phyloP scores from a whole-genome alignment of 2,797 vertebrate species.

The Halcyon badia region DNA sequence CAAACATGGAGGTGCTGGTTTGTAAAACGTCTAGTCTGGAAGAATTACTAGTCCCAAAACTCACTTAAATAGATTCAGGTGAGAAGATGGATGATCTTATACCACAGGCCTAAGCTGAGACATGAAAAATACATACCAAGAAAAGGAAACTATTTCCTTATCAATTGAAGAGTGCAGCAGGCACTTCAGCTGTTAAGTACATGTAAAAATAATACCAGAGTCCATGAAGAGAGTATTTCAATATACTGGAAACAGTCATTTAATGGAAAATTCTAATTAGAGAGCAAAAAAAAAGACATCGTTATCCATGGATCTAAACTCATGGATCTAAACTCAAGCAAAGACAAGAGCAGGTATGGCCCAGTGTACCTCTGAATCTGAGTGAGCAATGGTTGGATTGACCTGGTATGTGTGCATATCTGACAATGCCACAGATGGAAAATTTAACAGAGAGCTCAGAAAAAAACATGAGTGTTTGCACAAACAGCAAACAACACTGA shows the following conservation, averaged over 20 bases:
- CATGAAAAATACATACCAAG: not conserved
- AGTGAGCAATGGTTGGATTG: not conserved
- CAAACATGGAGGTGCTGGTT: not conserved
- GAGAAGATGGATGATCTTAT: not conserved
- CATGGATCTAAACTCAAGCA: not conserved
- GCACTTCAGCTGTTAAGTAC: not conserved
- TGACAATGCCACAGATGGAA: not conserved
- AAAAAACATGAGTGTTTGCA: not conserved
- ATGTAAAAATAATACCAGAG: not conserved
- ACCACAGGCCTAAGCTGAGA: not conserved
- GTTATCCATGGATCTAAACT: not conserved
- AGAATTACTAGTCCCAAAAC: not conserved
- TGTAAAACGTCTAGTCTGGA: not conserved
- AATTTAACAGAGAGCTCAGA: not conserved
- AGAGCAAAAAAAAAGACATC: not conserved
- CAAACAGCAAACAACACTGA: not conserved
- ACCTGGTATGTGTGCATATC: not conserved
- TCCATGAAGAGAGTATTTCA: not conserved
- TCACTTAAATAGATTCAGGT: not conserved
- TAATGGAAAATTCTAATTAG: not conserved
- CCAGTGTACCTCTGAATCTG: not conserved
- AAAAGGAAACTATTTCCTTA: slow-evolving; percentile 18
- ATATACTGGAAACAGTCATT: not conserved
- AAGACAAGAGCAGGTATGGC: not conserved
- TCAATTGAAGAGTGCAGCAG: not conserved